Conservation (phyloP, 2,113 vertebrate species). For the Oreocharis arfaki region DNA sequence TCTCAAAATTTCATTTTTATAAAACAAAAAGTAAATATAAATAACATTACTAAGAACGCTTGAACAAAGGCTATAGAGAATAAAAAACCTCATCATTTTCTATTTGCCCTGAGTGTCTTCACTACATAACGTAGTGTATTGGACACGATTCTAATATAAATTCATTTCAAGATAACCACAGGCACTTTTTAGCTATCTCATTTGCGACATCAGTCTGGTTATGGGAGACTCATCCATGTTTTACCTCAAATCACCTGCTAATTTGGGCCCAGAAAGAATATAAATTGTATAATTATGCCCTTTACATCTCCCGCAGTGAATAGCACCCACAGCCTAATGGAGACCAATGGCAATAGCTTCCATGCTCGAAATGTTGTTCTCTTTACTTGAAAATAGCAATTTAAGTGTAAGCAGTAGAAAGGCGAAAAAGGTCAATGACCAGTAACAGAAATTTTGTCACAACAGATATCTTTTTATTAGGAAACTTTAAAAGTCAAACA, state of each 20-base stretch:
- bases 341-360: neutral
- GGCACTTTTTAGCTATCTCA: conserved; percentile 37
- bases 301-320: neutral
- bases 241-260: conserved; percentile 62
- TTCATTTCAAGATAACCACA: conserved; percentile 63
- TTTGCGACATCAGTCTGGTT: conserved; percentile 31
- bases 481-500: neutral
- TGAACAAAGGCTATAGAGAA: neutral
- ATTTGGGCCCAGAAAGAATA: conserved; percentile 46
- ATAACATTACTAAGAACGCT: neutral
- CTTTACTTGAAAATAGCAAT: neutral
- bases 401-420: neutral
- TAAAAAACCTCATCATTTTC: neutral
- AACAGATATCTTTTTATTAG: neutral
- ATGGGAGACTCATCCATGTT: conserved; percentile 50
- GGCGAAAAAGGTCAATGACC: neutral
- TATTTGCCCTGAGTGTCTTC: conserved; percentile 45
- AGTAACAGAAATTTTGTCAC: neutral
- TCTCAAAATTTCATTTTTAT: neutral
- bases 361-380: neutral
- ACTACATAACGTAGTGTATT: conserved; percentile 57
- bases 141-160: conserved; percentile 65
- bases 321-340: neutral
- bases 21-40: neutral
- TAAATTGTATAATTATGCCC: conserved; percentile 31